These are phyloP conservation scores for Caenorhabditis wallacei DNA, from an alignment of 2,888 invertebrate species.

Conservation along the genomic window DNA sequence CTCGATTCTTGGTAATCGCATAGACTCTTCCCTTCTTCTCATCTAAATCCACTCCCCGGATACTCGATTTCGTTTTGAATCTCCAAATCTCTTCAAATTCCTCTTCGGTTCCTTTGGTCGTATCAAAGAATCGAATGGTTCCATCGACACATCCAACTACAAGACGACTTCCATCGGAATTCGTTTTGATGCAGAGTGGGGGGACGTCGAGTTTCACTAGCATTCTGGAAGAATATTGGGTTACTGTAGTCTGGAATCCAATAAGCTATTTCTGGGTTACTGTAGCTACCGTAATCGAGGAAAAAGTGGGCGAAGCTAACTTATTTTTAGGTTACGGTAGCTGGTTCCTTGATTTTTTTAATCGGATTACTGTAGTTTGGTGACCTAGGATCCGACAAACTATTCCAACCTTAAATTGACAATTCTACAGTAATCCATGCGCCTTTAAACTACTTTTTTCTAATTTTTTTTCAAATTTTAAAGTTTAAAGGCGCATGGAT, in stretches of 20 bases:
- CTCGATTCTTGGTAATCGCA: slow-evolving; percentile 69
- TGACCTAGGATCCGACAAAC: no score
- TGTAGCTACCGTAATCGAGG: no score
- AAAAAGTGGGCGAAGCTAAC: neutral
- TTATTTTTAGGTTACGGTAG: no score
- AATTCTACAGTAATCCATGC: no score
- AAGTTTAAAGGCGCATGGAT: no score
- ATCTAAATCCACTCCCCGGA: slow-evolving; percentile 64
- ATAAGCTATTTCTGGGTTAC: no score
- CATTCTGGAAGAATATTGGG: slow-evolving; percentile 6
- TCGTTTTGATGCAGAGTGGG: slow-evolving; percentile 58
- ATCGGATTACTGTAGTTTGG: no score
- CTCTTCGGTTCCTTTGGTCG: neutral
- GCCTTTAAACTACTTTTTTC: no score
- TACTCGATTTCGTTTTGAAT: slow-evolving; percentile 63
- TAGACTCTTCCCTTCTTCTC: slow-evolving; percentile 51
- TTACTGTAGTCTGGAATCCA: no score
- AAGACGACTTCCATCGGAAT: slow-evolving; percentile 34
- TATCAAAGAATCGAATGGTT: slow-evolving; percentile 55
- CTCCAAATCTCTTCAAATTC: slow-evolving; percentile 64
- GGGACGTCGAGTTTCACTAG: slow-evolving; percentile 44
- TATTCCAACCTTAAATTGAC: no score
- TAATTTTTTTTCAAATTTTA: no score
- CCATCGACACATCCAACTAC: slow-evolving; percentile 69
- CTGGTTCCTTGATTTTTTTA: no score